A percentile compares a stretch with the other conserved stretches of the same genome.
These are phyloP conservation scores for Eidolon dupreanum DNA, from an alignment of 2,797 vertebrate genomes.

Conservation along the genomic window DNA sequence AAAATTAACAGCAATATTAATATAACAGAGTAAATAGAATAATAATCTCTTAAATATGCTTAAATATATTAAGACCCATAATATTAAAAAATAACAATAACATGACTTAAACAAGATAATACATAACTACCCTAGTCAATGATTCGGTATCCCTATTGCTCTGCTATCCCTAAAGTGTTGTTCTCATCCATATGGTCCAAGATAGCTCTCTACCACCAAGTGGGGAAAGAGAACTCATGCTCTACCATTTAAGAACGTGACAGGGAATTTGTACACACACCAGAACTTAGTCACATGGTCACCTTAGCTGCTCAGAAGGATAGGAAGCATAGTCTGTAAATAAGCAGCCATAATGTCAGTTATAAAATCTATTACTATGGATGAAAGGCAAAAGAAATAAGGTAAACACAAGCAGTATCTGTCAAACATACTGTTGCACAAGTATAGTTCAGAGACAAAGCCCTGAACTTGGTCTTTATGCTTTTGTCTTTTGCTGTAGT, in stretches of 20 bases:
- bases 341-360: not conserved
- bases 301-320: not conserved
- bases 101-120: not conserved
- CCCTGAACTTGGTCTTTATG: not conserved
- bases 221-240: not conserved
- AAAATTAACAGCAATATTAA: not conserved
- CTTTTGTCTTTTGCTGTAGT: not conserved
- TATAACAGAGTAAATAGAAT: not conserved
- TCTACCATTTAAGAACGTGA: not conserved
- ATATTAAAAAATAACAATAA: not conserved
- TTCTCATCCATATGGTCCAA: not conserved
- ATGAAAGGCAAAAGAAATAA: not conserved
- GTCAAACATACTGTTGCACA: not conserved
- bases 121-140: not conserved
- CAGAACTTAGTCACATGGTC: not conserved
- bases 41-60: not conserved
- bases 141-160: not conserved
- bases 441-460: not conserved
- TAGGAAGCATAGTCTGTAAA: not conserved
- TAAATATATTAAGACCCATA: not conserved
- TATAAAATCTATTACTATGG: not conserved
- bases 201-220: not conserved
- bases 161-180: not conserved
- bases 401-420: not conserved
- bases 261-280: not conserved